Evolutionary conservation across 2,888 invertebrate genomes (phyloP), one percentile per base, ranked within the genome.

Genomic region (Aleiodes leptofemur): DNA sequence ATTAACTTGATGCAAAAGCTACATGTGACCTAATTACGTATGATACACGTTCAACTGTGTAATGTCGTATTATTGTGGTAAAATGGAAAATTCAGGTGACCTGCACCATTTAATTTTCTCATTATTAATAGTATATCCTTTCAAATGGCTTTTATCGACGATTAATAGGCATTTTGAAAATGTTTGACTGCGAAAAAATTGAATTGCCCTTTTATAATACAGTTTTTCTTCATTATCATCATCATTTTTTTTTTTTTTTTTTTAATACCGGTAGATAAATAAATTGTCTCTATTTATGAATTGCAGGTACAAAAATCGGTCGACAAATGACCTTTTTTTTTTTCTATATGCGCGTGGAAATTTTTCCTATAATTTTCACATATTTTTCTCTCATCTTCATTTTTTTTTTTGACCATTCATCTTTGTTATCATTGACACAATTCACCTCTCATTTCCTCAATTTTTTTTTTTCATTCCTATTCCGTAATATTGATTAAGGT

Each of bases 221-320:
- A 74, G 53, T 50, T 31, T 72, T 53, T 53, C n/a, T 23, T 34
- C 43, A 56, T 56, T 23, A 23, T 23, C 23, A 23, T 23, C 23
- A 23, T 23, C 23, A 23, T 23, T 2, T 23, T 2, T 1, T 23
- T 23, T 72, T 55, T 13, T 69, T 51, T 61, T 34, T 11, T 53
- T 57, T 55, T 34, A 57, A 55, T 76, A 83, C 77, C 81, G 81
- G 83, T 86, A 84, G 82, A 84, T 86, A 86, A 85, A 85, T 86
- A 86, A 85, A 85, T 85, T 76, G 77, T 81, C 76, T 81, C 78
- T 86, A 80, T 84, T 80, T 70, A 68, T 70, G 61, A 82, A 76
- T 83, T 82, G 82, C 85, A 85, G 84, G 86, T 86, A 86, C 84
- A 85, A 86, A 82, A 86, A 86, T 83, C 83, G 66, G 75, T 34